These are phyloP conservation scores for Mycteria americana DNA, from an alignment of 2,797 vertebrate genomes.

Conservation along the genomic window DNA sequence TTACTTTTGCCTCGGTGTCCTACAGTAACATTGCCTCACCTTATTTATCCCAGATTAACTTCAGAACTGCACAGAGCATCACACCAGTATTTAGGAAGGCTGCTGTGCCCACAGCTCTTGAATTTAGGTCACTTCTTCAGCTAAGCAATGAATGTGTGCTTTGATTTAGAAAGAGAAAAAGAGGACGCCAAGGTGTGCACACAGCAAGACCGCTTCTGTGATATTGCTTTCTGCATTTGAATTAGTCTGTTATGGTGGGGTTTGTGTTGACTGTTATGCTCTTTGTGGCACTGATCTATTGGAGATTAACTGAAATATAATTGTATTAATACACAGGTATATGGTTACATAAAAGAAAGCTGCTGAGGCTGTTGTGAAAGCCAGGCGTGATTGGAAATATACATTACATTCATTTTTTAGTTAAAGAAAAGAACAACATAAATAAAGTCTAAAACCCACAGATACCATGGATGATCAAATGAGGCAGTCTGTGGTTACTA, in stretches of 20 bases:
- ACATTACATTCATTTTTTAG: background rate
- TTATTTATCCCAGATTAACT: constrained; percentile 61
- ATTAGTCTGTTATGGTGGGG: background rate
- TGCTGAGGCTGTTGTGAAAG: background rate
- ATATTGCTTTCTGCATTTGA: background rate
- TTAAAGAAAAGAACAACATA: background rate
- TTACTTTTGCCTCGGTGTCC: constrained; percentile 55
- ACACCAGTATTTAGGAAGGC: background rate
- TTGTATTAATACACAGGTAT: background rate
- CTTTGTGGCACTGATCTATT: background rate
- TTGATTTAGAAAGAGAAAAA: background rate
- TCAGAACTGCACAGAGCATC: constrained; percentile 37
- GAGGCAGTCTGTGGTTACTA: background rate
- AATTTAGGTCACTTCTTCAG: background rate
- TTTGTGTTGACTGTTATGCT: background rate
- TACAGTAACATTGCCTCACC: constrained; percentile 24
- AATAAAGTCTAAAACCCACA: background rate
- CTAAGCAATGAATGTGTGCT: background rate
- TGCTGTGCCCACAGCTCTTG: background rate
- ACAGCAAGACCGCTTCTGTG: background rate
- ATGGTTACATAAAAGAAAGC: background rate
- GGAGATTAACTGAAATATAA: background rate
- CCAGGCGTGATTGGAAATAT: background rate
- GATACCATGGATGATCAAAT: background rate
- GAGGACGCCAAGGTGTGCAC: background rate